Evolutionary conservation across 2,113 vertebrate genomes (phyloP).

Genomic region (Gavia stellata): DNA sequence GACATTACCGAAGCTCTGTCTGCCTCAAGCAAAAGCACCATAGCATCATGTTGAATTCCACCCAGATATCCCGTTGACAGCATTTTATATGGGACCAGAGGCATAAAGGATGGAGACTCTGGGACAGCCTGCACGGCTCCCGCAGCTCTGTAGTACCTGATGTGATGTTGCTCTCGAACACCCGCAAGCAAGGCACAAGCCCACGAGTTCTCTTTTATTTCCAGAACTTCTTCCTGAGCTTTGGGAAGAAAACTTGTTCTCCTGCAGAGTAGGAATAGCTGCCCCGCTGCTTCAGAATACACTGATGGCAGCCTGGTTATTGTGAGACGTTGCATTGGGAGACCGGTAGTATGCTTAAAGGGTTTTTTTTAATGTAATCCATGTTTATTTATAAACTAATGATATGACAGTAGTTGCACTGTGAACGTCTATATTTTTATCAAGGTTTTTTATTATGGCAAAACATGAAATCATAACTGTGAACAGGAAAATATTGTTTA

Average conservation of each 20-base stretch:
- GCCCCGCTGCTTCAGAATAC: fast-evolving
- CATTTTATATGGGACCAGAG: fast-evolving
- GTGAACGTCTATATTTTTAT: not conserved
- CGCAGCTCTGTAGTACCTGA: not conserved
- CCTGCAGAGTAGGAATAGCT: fast-evolving
- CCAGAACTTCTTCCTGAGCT: not conserved
- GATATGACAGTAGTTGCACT: not conserved
- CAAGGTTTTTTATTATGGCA: not conserved
- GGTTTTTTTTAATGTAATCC: not conserved
- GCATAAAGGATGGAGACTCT: fast-evolving
- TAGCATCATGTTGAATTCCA: not conserved
- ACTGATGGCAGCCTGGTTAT: not conserved
- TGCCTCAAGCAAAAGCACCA: not conserved
- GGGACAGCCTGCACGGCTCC: not conserved
- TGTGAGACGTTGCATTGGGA: fast-evolving
- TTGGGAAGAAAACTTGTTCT: not conserved
- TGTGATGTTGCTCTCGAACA: fast-evolving
- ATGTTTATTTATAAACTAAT: slow-evolving; percentile 2
- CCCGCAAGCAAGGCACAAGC: not conserved
- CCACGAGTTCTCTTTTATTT: fast-evolving
- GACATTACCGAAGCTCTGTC: not conserved
- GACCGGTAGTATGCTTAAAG: not conserved
- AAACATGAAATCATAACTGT: not conserved
- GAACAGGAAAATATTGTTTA: slow-evolving; percentile 34
- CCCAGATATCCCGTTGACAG: not conserved